These are phyloP conservation scores for Melanostoma scalare DNA, from an alignment of 2,888 invertebrate species.

Conservation along the genomic window DNA sequence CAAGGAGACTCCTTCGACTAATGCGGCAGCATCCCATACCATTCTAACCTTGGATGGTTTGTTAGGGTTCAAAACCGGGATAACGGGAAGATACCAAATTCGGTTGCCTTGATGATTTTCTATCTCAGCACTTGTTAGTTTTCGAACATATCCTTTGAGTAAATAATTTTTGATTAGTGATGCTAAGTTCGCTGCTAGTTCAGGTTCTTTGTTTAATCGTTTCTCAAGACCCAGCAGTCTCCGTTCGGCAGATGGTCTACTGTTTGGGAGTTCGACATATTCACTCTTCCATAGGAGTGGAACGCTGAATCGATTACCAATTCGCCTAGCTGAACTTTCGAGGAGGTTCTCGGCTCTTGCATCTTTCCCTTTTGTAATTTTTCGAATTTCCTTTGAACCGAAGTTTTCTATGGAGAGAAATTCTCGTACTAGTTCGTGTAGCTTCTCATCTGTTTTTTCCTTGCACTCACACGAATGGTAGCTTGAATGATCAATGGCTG, in stretches of 20 bases:
- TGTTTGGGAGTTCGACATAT: constrained; percentile 12
- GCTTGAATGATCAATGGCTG: not conserved
- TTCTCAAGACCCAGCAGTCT: constrained; percentile 11
- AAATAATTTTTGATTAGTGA: constrained; percentile 49
- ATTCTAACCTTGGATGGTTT: constrained; percentile 75
- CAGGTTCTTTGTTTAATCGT: constrained; percentile 33
- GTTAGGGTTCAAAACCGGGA: constrained; percentile 74
- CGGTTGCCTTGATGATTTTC: constrained; percentile 1
- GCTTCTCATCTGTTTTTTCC: not conserved
- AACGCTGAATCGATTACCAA: constrained; percentile 1
- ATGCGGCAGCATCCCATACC: constrained; percentile 78
- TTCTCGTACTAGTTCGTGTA: not conserved
- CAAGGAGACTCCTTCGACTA: constrained; percentile 72
- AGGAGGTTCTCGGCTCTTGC: not conserved
- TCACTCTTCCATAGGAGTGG: constrained; percentile 14
- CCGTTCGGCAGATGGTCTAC: not conserved
- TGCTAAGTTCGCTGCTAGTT: constrained; percentile 34
- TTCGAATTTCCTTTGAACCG: not conserved
- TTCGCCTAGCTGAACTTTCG: not conserved
- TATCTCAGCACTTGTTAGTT: constrained; percentile 51
- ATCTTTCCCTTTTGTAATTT: not conserved
- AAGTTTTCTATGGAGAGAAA: not conserved
- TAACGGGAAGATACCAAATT: constrained; percentile 74
- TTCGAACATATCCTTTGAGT: constrained; percentile 63
- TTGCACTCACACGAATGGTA: not conserved